Conservation (phyloP, 2,888 invertebrate species). For the Drosophila cognata region DNA sequence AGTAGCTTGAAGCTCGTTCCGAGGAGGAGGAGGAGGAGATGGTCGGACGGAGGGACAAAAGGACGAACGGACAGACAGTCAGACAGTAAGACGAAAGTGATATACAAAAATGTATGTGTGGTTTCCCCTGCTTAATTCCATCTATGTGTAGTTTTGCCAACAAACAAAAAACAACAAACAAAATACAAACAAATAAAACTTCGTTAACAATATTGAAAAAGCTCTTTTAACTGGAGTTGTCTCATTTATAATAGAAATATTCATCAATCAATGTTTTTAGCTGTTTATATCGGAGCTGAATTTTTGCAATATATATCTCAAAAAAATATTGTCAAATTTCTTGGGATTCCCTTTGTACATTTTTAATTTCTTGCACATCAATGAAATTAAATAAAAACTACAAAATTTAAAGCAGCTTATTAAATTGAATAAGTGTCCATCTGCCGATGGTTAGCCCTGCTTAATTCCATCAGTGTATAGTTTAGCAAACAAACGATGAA, state of each 20-base stretch:
- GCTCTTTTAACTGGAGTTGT: conserved; percentile 2
- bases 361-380: not conserved
- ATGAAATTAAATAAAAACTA: not conserved
- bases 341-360: not conserved
- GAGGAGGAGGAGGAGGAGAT: not conserved
- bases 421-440: not conserved
- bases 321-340: not conserved
- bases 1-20: conserved; percentile 67
- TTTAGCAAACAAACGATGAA: conserved; percentile 50
- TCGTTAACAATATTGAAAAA: conserved; percentile 31
- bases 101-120: conserved; percentile 49
- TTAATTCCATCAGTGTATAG: conserved; percentile 72
- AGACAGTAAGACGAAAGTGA: conserved; percentile 61
- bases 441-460: conserved; percentile 51
- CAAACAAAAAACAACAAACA: conserved; percentile 6
- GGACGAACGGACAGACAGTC: conserved; percentile 4
- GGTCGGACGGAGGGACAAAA: not conserved
- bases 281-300: not conserved
- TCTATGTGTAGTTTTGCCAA: conserved; percentile 65
- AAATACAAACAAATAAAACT: conserved; percentile 39
- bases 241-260: conserved; percentile 21
- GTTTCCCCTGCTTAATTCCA: conserved; percentile 73
- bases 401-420: not conserved
- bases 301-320: not conserved
- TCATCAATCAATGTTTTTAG: not conserved